Conservation (phyloP, 2,797 vertebrate species). For the Cynopterus sphinx region DNA sequence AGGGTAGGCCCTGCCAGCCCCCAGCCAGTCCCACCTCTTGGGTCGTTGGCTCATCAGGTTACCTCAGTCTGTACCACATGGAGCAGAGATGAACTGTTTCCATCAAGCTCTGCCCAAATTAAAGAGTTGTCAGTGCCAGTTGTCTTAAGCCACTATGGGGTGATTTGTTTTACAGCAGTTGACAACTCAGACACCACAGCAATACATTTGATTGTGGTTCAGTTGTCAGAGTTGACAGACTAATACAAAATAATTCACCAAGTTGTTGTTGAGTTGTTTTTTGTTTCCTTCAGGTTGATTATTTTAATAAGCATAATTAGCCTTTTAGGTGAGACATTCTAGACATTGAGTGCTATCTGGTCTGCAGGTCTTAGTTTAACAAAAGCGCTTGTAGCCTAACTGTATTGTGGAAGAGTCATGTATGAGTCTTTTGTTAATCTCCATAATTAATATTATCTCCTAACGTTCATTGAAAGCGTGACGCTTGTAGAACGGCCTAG, state of each 20-base stretch:
- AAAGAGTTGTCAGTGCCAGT: not conserved
- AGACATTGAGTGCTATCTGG: not conserved
- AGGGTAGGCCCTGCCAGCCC: not conserved
- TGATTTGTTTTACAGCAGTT: not conserved
- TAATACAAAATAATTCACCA: not conserved
- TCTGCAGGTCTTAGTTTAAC: slow-evolving; percentile 37
- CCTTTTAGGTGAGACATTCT: slow-evolving; percentile 44
- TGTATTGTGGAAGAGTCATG: not conserved
- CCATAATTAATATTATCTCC: not conserved
- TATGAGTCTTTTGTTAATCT: not conserved
- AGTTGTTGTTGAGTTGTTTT: slow-evolving; percentile 1
- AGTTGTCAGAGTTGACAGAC: not conserved
- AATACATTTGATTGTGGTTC: not conserved
- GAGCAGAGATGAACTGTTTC: not conserved
- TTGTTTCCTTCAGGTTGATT: slow-evolving; percentile 22
- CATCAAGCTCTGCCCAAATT: not conserved
- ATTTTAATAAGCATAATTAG: slow-evolving; percentile 38
- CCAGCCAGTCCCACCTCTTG: not conserved
- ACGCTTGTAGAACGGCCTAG: not conserved
- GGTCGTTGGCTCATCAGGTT: not conserved
- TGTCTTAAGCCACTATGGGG: not conserved
- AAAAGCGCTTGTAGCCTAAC: not conserved
- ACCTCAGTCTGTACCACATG: too few relatives aligned
- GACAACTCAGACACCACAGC: not conserved
- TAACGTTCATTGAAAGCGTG: not conserved